Percentiles rank a stretch among this genome's conserved stretches.
These are phyloP conservation scores for Bombyx mandarina DNA, from an alignment of 1,140 invertebrate species.

Conservation along the genomic window DNA sequence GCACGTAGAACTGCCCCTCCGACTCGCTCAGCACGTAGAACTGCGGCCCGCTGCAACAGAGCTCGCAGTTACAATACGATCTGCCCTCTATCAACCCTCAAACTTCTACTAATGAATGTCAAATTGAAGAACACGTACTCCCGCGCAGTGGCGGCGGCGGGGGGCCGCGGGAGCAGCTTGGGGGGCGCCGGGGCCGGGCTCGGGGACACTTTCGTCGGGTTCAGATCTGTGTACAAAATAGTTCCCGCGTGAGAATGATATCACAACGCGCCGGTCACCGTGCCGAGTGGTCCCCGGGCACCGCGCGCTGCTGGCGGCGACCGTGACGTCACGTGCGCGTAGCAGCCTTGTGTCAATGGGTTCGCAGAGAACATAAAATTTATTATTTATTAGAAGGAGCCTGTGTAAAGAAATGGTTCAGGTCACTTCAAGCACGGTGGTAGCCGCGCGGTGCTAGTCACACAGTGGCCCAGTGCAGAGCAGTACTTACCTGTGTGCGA, in stretches of 20 bases:
- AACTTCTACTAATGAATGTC: background rate
- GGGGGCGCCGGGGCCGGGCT: constrained; percentile 19
- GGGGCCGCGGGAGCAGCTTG: constrained; percentile 39
- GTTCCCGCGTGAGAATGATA: no score
- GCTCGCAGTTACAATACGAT: background rate
- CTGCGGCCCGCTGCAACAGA: constrained; percentile 23
- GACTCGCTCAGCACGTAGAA: constrained; percentile 56
- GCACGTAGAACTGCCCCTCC: constrained; percentile 56
- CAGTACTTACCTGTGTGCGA: constrained; percentile 31
- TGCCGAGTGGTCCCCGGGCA: no score
- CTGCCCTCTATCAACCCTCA: background rate
- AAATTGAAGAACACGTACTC: constrained; percentile 29
- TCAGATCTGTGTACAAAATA: background rate
- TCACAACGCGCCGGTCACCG: no score
- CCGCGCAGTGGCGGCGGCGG: constrained; percentile 21
- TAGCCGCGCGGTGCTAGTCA: no score
- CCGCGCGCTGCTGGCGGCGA: no score
- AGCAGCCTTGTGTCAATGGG: no score
- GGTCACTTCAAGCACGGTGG: no score
- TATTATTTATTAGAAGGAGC: no score
- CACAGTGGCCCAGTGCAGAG: no score
- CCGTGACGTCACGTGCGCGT: no score
- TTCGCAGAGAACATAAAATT: no score
- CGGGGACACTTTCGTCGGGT: background rate
- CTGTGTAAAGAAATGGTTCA: no score